Evolutionary conservation across 2,888 invertebrate genomes (phyloP).

Genomic region (Oxystoma pomonae): DNA sequence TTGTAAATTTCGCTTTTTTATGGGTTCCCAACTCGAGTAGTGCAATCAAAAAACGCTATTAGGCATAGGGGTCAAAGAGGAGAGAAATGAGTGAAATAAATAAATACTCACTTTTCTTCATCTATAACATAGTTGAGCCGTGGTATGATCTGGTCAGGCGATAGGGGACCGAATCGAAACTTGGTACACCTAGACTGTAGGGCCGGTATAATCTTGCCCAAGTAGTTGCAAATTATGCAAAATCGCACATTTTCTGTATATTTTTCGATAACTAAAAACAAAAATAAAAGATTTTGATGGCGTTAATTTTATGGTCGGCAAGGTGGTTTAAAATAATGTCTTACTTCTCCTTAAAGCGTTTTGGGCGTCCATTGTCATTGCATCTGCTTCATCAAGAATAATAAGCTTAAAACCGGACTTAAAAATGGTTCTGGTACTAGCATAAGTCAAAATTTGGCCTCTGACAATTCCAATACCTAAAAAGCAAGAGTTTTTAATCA

Average conservation of each 20-base stretch:
- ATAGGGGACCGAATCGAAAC: slow-evolving; percentile 91
- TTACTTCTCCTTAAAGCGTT: slow-evolving; percentile 92
- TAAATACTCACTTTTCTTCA: slow-evolving; percentile 68
- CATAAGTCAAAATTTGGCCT: slow-evolving; percentile 92
- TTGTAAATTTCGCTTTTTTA: no score
- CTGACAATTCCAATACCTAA: slow-evolving; percentile 79
- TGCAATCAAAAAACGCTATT: no score
- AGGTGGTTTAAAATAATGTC: no score
- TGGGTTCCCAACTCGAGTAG: no score
- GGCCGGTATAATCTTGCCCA: slow-evolving; percentile 98
- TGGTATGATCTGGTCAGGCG: slow-evolving; percentile 82
- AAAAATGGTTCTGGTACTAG: slow-evolving; percentile 93
- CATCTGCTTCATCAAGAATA: slow-evolving; percentile 97
- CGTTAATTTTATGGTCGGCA: no score
- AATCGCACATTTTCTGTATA: slow-evolving; percentile 98
- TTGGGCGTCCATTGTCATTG: slow-evolving; percentile 99
- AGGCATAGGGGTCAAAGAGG: no score
- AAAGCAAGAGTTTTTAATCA: no score
- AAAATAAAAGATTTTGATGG: slow-evolving; percentile 16
- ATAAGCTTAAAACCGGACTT: slow-evolving; percentile 92
- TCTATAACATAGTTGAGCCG: slow-evolving; percentile 79
- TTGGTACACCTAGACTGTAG: slow-evolving; percentile 96
- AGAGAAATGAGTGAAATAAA: no score
- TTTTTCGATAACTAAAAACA: slow-evolving; percentile 89
- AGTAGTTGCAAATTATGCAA: slow-evolving; percentile 98